These are phyloP conservation scores for Peromyscus californicus DNA, from an alignment of 2,113 vertebrate species.

Conservation along the genomic window DNA sequence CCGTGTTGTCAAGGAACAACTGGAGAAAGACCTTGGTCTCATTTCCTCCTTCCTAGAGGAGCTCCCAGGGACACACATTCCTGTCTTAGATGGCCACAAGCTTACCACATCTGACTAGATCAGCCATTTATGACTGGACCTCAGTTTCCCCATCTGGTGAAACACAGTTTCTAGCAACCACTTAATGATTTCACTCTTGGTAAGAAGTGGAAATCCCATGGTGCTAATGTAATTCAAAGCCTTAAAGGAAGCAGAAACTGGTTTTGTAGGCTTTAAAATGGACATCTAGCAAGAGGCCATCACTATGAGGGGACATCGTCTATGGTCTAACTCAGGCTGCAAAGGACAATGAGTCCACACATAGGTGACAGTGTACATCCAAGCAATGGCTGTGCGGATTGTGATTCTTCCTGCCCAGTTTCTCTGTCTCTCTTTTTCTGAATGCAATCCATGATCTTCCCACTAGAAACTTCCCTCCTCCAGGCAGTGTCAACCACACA, in stretches of 20 bases:
- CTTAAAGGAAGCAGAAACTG: background rate
- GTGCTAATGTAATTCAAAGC: background rate
- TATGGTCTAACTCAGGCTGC: background rate
- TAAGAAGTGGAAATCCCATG: background rate
- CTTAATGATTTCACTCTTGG: background rate
- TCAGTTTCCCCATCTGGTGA: constrained; percentile 21
- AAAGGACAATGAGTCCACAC: background rate
- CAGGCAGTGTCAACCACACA: background rate
- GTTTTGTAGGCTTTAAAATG: background rate
- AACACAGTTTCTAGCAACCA: background rate
- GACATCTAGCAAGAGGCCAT: background rate
- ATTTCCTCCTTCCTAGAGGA: background rate
- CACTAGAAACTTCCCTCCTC: background rate
- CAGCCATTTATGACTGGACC: background rate
- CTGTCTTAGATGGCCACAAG: background rate
- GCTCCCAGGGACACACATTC: background rate
- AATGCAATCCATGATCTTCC: background rate
- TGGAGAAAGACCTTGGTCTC: background rate
- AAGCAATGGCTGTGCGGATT: background rate
- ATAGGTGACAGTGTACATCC: background rate
- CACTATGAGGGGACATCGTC: background rate
- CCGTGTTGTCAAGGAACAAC: background rate
- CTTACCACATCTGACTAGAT: background rate
- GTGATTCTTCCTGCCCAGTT: background rate
- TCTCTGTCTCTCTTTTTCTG: background rate